A percentile compares a stretch with the other conserved stretches of the same genome.
These are phyloP conservation scores for Sterrhoptilus dennistouni DNA, from an alignment of 2,113 vertebrate species.

Conservation along the genomic window DNA sequence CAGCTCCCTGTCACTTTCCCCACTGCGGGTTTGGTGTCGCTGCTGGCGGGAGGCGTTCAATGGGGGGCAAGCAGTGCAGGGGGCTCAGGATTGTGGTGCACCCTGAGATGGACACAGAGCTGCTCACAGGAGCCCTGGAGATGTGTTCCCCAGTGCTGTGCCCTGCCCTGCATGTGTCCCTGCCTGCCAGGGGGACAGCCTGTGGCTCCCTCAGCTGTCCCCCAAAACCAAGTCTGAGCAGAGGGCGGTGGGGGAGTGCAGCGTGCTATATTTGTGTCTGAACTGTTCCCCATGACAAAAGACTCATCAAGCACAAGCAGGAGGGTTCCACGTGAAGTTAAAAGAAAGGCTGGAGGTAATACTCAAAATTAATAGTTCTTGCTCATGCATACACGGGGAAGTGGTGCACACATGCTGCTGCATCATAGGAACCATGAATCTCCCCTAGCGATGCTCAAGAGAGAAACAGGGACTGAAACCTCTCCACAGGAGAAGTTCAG, in stretches of 20 bases:
- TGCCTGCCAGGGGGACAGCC: rapidly evolving
- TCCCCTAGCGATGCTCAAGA: background rate
- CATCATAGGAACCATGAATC: background rate
- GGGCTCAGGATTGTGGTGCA: background rate
- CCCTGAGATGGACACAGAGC: rapidly evolving
- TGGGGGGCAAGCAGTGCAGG: rapidly evolving
- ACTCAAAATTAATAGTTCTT: background rate
- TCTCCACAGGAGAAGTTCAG: background rate
- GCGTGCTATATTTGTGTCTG: background rate
- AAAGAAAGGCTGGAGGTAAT: background rate
- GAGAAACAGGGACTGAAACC: background rate
- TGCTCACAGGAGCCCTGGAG: background rate
- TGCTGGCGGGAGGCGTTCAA: rapidly evolving
- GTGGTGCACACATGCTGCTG: rapidly evolving
- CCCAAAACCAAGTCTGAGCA: background rate
- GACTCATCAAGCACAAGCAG: background rate
- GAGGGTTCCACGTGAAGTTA: background rate
- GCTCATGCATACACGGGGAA: background rate
- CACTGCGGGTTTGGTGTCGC: background rate
- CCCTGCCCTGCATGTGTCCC: background rate
- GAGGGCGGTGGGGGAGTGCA: background rate
- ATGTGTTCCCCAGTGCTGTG: rapidly evolving
- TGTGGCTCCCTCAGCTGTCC: background rate
- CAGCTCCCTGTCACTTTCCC: background rate
- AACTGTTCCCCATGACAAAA: background rate